Evolutionary conservation across 2,113 vertebrate species (phyloP), one percentile per base, ranked within the genome.

Genomic region (Bufo gargarizans): DNA sequence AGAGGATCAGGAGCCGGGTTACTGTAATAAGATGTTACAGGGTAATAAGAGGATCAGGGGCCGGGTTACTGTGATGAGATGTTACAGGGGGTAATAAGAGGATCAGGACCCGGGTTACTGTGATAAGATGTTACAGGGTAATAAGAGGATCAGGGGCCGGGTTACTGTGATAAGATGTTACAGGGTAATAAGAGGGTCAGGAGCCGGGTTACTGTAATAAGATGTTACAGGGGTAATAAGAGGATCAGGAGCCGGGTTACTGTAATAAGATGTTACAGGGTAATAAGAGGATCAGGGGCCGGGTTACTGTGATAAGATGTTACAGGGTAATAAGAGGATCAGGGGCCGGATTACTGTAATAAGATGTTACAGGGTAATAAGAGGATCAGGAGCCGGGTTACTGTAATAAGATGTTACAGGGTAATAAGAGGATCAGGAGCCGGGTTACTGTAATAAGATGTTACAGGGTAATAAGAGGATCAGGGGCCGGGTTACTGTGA

Each of bases 391-490:
- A 71, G 67, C 67, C 67, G 67, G 77, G 77, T 82, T 47, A 82
- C 59, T 82, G 63, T 53, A 69, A 69, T 22, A 69, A 53, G 59
- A 83, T 47, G 17, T 69, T 83, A 83, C 59, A 83, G 82, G 63
- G 65, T 71, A 84, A 71, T 33, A 72, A 45, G 49, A 69, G 49
- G 59, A 33, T 82, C 80, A 82, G 80, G 80, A 82, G 58, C 33
- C 14, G 80, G 80, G 80, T 79, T 22, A 84, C 67, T 84, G 12
- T 69, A 69, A 84, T 72, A 72, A 58, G 65, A 84, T 71, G 20
- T 55, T 71, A 84, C 63, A 55, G 82, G 33, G 33, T 33, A 33
- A 33, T 33, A 33, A 17, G 77, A 19, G 16, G 45, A 9, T 63
- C 33, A 63, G 61, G 80, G 50, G 45, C 19, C 1, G 82, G 82